Evolutionary conservation across 2,797 vertebrate genomes (phyloP), one percentile per base, ranked within the genome.

Genomic region (Sebastes nivosus): DNA sequence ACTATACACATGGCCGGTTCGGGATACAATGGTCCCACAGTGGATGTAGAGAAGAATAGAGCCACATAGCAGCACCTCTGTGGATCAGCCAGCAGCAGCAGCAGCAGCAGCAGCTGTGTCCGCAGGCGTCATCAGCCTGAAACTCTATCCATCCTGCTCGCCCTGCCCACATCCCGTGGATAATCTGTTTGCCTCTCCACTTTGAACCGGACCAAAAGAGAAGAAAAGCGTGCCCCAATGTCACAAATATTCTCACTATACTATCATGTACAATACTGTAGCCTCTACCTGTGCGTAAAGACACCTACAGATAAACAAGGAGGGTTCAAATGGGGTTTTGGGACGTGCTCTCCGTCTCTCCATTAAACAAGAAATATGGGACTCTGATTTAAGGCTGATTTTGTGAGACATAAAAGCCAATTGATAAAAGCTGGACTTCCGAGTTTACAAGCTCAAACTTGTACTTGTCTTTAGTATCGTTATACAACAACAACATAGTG

Each of bases 111-210:
- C 46, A 50, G 91, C 92, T 94, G 94, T 86, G 87, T 92, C 91
- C 85, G 82, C 87, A 87, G 90, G 92, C 93, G 90, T 94, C 91
- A 87, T 85, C 89, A 52, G 82, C 58, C 87, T 93, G 94, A 93
- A 95, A 95, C 90, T 67, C 92, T 88, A 94, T 90, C 86, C 92
- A 87, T 66, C 83, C 90, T 75, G 83, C 89, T 89, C 83, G 92
- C 90, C 92, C 93, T 85, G 92, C 93, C 93, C 93, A 93, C 89
- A 93, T 93, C 93, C 94, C 90, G 88, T 86, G 80, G 87, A 85
- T 77, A 84, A 36, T 72, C 73, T 82, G 75, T 77, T 76, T 85
- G 79, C 67, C 86, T 90, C 88, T 80, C 75, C 80, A 72, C 81
- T 80, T 74, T 76, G 67, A 85, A 85, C 78, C 65, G 77, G 69